Percentiles rank a stretch among this genome's conserved stretches.
Conservation (phyloP, 2,888 invertebrate genomes). For the Aspidiotus destructor region DNA sequence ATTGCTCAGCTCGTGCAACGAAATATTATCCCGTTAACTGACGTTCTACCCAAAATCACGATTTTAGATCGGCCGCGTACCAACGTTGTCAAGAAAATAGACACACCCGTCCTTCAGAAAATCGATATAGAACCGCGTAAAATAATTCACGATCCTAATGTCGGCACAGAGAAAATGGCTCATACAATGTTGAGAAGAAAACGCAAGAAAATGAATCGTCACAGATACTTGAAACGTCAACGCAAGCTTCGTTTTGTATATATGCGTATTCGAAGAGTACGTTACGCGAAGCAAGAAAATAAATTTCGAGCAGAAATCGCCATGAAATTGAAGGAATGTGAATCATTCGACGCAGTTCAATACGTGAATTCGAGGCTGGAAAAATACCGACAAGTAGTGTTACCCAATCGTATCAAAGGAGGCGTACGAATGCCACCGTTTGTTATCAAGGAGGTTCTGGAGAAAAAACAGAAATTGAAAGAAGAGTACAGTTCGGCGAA, state of each 20-base stretch:
- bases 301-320: conserved; percentile 21
- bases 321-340: conserved; percentile 13
- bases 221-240: conserved; percentile 10
- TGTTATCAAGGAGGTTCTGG: conserved; percentile 18
- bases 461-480: conserved; percentile 5
- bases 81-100: conserved; percentile 16
- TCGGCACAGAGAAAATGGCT: conserved; percentile 10
- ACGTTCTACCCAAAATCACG: background rate
- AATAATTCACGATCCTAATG: conserved; percentile 20
- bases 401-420: background rate
- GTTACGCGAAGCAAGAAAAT: conserved; percentile 16
- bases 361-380: conserved; percentile 26
- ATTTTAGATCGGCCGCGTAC: conserved; percentile 21
- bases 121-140: conserved; percentile 19
- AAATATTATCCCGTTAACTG: conserved; percentile 20
- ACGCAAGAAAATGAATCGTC: conserved; percentile 26
- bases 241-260: conserved; percentile 5
- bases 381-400: conserved; percentile 7
- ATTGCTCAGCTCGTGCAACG: conserved; percentile 11
- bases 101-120: conserved; percentile 15
- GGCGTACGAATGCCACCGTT: conserved; percentile 22
- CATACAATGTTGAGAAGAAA: conserved; percentile 23
- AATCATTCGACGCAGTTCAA: conserved; percentile 22
- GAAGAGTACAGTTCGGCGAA: background rate
- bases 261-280: conserved; percentile 12